Conservation (phyloP, 2,888 invertebrate species). For the Nomada ruficornis region DNA sequence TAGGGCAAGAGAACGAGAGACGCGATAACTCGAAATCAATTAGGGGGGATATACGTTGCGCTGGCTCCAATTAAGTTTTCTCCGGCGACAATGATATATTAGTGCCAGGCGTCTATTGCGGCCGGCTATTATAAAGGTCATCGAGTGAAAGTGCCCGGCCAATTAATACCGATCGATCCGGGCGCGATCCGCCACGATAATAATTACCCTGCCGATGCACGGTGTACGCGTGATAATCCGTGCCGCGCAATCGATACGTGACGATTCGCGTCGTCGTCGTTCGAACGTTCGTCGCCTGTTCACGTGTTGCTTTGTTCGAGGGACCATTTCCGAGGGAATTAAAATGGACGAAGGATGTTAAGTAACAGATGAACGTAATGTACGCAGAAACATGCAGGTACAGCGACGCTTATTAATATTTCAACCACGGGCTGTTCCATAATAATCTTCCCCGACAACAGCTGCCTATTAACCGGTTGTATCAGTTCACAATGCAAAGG, state of each 20-base stretch:
- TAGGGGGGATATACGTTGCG: slow-evolving; percentile 38
- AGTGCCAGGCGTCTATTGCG: slow-evolving; percentile 44
- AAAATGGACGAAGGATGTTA: neutral
- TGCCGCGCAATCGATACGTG: slow-evolving; percentile 39
- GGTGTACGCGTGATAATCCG: slow-evolving; percentile 59
- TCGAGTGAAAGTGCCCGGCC: slow-evolving; percentile 64
- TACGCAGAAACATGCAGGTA: too few species aligned
- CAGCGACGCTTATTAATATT: too few species aligned
- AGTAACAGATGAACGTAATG: too few species aligned
- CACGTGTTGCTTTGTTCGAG: neutral
- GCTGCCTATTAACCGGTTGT: too few species aligned
- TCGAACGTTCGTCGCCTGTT: neutral
- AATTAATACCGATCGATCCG: slow-evolving; percentile 69
- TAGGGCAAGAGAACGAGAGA: neutral
- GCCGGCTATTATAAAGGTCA: slow-evolving; percentile 66
- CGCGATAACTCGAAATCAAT: slow-evolving; percentile 42
- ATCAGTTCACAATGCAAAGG: too few species aligned
- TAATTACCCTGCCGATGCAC: slow-evolving; percentile 46
- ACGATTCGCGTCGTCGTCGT: slow-evolving; percentile 25
- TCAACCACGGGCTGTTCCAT: too few species aligned
- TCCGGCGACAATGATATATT: slow-evolving; percentile 64
- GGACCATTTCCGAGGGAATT: neutral
- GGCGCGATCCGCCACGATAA: slow-evolving; percentile 53
- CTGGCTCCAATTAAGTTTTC: slow-evolving; percentile 62
- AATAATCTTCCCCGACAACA: too few species aligned